Percentiles rank a stretch among this genome's conserved stretches.
Conservation (phyloP, 2,888 invertebrate genomes). For the Stomorhina lunata region DNA sequence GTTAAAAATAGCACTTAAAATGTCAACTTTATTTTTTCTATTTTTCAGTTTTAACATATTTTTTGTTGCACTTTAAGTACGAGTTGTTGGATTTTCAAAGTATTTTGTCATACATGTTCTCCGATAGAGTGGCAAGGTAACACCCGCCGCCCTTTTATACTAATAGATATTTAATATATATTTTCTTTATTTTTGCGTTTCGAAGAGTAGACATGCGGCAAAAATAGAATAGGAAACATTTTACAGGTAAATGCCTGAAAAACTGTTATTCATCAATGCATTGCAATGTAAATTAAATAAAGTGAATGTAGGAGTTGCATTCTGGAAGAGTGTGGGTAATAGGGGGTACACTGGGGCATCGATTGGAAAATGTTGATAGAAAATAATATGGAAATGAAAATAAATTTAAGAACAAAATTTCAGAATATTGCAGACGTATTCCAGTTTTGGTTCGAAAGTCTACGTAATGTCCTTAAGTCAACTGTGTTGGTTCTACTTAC, state of each 20-base stretch:
- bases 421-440: too few relatives aligned
- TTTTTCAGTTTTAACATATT: not conserved
- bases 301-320: not conserved
- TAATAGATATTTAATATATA: conserved; percentile 47
- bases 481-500: too few relatives aligned
- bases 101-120: not conserved
- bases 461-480: too few relatives aligned
- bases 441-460: too few relatives aligned
- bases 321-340: not conserved
- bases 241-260: conserved; percentile 26
- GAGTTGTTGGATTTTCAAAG: not conserved
- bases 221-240: not conserved
- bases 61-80: not conserved
- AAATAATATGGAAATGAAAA: too few relatives aligned
- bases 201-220: not conserved
- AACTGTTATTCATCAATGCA: conserved; percentile 6
- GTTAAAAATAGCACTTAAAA: conserved; percentile 56
- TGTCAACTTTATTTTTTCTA: conserved; percentile 15
- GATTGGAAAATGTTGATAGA: too few relatives aligned
- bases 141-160: not conserved
- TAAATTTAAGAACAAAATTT: too few relatives aligned
- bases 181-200: not conserved
- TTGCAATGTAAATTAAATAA: conserved; percentile 33
- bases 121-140: not conserved
- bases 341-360: too few relatives aligned